These are phyloP conservation scores for Dusona sp. DNA, from an alignment of 2,888 invertebrate species.

Conservation along the genomic window DNA sequence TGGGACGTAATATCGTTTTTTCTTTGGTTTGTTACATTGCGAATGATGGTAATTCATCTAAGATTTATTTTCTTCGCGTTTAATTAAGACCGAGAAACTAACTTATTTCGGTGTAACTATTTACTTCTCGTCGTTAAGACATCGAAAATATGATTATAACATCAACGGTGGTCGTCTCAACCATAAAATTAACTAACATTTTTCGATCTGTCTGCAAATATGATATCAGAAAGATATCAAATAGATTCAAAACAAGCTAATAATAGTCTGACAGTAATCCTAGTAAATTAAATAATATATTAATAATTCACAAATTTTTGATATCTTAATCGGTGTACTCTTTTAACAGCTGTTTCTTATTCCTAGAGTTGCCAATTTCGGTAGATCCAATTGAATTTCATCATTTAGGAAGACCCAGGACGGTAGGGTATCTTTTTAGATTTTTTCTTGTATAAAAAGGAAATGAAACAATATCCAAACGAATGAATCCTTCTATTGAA, in stretches of 20 bases:
- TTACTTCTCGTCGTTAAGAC: not conserved
- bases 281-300: not conserved
- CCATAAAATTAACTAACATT: not conserved
- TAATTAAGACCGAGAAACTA: slow-evolving; percentile 26
- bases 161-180: not conserved
- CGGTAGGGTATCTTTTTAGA: too few species aligned
- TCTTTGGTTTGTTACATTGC: slow-evolving; percentile 1
- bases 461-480: not conserved
- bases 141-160: not conserved
- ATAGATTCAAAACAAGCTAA: too few species aligned
- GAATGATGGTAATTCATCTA: slow-evolving; percentile 31
- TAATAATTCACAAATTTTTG: too few species aligned
- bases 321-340: not conserved
- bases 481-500: not conserved
- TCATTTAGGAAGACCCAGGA: not conserved
- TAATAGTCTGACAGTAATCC: not conserved
- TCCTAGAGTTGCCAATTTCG: not conserved
- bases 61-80: slow-evolving; percentile 29
- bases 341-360: not conserved
- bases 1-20: slow-evolving; percentile 3
- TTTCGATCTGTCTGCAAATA: not conserved
- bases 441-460: not conserved
- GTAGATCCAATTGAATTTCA: not conserved
- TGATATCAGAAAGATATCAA: not conserved
- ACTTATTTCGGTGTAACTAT: not conserved